These are phyloP conservation scores for Chesias legatella DNA, from an alignment of 2,888 invertebrate genomes.

Conservation along the genomic window DNA sequence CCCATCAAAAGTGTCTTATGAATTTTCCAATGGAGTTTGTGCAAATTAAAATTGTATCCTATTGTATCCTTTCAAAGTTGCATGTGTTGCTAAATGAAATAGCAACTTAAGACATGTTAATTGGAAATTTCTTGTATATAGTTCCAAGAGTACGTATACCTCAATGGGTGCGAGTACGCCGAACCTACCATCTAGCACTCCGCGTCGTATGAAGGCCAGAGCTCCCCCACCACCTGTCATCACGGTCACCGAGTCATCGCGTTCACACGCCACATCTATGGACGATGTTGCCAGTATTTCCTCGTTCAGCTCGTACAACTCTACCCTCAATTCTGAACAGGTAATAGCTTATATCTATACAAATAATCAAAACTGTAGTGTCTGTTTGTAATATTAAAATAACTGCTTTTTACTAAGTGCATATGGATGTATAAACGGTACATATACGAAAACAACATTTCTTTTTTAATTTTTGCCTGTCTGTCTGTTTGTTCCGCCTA, in stretches of 20 bases:
- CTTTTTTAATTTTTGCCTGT: too few species aligned
- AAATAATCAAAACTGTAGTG: too few species aligned
- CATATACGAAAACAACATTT: too few species aligned
- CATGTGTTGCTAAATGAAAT: too few species aligned
- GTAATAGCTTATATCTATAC: constrained; percentile 1
- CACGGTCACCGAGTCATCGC: constrained; percentile 34
- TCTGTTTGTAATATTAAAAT: too few species aligned
- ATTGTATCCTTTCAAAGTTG: too few species aligned
- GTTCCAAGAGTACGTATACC: constrained; percentile 56
- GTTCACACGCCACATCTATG: constrained; percentile 52
- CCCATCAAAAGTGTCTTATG: too few species aligned
- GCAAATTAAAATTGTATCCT: too few species aligned
- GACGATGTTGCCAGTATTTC: constrained; percentile 72
- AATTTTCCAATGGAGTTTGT: too few species aligned
- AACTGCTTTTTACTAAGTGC: too few species aligned
- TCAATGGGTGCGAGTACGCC: constrained; percentile 65
- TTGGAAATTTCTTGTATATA: constrained; percentile 27
- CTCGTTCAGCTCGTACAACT: constrained; percentile 67
- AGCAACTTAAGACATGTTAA: neutral
- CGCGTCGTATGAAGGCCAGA: constrained; percentile 82
- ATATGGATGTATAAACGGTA: too few species aligned
- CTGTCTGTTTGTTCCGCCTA: too few species aligned
- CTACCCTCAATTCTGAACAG: constrained; percentile 28
- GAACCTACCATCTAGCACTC: constrained; percentile 62
- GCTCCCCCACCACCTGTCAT: constrained; percentile 83